Percentiles rank a stretch among this genome's conserved stretches.
Conservation (phyloP, 2,888 invertebrate genomes). For the Hoplodrina blanda region DNA sequence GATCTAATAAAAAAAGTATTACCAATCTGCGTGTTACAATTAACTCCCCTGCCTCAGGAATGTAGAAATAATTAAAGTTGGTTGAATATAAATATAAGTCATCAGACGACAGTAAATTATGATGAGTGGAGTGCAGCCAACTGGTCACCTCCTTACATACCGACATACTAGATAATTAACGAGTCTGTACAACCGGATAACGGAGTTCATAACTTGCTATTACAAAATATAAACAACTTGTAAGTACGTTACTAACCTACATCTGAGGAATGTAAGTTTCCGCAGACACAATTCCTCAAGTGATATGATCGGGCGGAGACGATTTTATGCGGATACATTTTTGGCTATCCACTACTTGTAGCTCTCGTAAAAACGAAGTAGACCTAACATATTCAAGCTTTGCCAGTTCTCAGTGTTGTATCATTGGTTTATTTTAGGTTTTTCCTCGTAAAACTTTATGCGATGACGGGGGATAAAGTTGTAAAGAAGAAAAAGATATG, state of each 20-base stretch:
- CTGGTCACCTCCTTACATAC: constrained; percentile 52
- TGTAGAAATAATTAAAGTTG: constrained; percentile 24
- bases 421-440: not conserved
- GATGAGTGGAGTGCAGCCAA: constrained; percentile 20
- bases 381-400: not conserved
- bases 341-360: no score
- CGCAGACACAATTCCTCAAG: constrained; percentile 4
- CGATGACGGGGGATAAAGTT: not conserved
- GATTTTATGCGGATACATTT: not conserved
- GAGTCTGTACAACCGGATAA: constrained; percentile 59
- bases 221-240: constrained; percentile 58
- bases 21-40: constrained; percentile 5
- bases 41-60: constrained; percentile 20
- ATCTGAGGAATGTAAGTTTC: constrained; percentile 51
- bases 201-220: constrained; percentile 56
- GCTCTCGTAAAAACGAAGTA: not conserved
- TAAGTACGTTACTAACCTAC: constrained; percentile 55
- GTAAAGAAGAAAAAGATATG: not conserved
- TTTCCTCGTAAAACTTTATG: not conserved
- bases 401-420: not conserved
- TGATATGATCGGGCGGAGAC: not conserved
- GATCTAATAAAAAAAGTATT: not conserved
- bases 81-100: constrained; percentile 27
- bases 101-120: constrained; percentile 40
- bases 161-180: constrained; percentile 54